Percentiles rank a stretch among this genome's conserved stretches.
Evolutionary conservation across 2,797 vertebrate species (phyloP).

Genomic region (Fistularia commersonii): DNA sequence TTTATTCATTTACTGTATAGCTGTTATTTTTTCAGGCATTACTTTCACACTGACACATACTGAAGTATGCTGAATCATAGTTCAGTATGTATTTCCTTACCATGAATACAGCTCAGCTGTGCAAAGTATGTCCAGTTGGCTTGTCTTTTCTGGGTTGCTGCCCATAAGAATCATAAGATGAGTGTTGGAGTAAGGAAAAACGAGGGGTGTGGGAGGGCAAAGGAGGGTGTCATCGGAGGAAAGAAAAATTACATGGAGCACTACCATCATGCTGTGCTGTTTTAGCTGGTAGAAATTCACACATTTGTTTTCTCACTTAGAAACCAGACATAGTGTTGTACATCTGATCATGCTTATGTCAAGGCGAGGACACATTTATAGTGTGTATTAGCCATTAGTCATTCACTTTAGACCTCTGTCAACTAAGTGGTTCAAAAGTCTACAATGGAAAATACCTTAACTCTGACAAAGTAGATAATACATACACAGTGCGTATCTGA

Average conservation of each 20-base stretch:
- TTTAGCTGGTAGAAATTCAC: slow-evolving; percentile 32
- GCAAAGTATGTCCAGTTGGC: slow-evolving; percentile 22
- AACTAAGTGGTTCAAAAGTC: not conserved
- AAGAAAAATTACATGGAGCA: slow-evolving; percentile 24
- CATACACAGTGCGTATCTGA: not conserved
- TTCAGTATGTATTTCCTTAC: slow-evolving; percentile 21
- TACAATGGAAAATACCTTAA: too few relatives aligned
- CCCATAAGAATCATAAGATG: slow-evolving; percentile 33
- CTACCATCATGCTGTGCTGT: slow-evolving; percentile 26
- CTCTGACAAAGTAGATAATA: too few relatives aligned
- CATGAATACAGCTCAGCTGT: slow-evolving; percentile 20
- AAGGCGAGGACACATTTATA: slow-evolving; percentile 2
- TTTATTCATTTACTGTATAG: too few relatives aligned
- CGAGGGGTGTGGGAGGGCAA: too few relatives aligned
- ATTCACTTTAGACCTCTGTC: slow-evolving; percentile 25
- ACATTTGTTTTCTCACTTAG: slow-evolving; percentile 26
- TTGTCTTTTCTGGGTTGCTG: slow-evolving; percentile 27
- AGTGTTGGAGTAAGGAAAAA: not conserved
- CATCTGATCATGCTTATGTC: slow-evolving; percentile 29
- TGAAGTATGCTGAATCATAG: not conserved
- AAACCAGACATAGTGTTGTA: slow-evolving; percentile 33
- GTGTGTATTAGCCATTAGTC: slow-evolving; percentile 21
- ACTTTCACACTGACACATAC: too few relatives aligned
- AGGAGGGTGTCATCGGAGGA: too few relatives aligned
- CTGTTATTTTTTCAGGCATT: too few relatives aligned